A percentile compares a stretch with the other conserved stretches of the same genome.
These are phyloP conservation scores for Rissa tridactyla DNA, from an alignment of 2,113 vertebrate genomes.

Conservation along the genomic window DNA sequence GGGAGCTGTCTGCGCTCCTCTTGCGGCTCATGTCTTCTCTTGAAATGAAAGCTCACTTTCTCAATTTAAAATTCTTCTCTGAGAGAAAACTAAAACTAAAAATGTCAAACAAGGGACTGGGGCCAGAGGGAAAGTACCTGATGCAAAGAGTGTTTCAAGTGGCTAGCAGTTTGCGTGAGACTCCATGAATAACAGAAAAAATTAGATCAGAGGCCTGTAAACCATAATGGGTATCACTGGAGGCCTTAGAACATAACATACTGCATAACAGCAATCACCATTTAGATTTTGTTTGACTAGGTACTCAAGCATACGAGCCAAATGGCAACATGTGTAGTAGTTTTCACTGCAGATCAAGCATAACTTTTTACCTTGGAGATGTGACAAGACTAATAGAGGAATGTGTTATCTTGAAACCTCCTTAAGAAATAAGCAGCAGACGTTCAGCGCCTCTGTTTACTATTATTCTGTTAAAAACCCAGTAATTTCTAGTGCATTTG, in stretches of 20 bases:
- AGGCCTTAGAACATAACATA: neutral
- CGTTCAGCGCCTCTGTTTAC: neutral
- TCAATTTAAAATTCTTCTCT: neutral
- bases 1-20: neutral
- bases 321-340: neutral
- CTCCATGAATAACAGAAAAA: neutral
- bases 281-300: neutral
- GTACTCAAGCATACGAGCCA: neutral
- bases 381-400: neutral
- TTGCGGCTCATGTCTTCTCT: rapidly evolving
- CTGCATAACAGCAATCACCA: neutral
- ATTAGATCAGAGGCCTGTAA: neutral
- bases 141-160: neutral
- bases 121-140: neutral
- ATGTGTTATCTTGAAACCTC: neutral
- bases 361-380: neutral
- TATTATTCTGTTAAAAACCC: neutral
- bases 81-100: neutral
- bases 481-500: neutral
- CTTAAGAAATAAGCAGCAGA: neutral
- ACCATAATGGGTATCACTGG: neutral
- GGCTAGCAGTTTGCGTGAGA: neutral
- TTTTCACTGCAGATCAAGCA: neutral
- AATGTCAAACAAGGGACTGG: neutral
- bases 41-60: neutral